Conservation (phyloP, 2,113 vertebrate species). For the Gymnocephalus cernua region DNA sequence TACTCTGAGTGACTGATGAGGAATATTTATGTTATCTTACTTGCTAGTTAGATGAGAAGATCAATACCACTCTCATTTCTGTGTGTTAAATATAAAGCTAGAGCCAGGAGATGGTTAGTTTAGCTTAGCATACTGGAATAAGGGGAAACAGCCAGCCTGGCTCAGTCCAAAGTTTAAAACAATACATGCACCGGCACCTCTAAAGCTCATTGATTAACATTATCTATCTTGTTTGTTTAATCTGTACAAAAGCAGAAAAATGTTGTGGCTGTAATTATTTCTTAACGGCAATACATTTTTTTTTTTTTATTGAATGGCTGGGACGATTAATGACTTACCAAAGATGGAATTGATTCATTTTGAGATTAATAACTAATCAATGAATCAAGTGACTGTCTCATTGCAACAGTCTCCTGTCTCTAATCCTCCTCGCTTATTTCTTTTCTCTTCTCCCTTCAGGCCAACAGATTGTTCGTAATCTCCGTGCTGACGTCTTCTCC, state of each 20-base stretch:
- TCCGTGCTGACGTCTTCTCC: constrained; percentile 90
- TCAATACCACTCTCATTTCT: background rate
- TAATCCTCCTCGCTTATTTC: background rate
- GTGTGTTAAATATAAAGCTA: background rate
- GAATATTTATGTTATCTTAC: background rate
- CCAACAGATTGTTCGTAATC: constrained; percentile 91
- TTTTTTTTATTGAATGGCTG: background rate
- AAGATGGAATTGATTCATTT: background rate
- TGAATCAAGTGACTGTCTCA: background rate
- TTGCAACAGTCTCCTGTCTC: background rate
- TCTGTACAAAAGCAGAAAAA: background rate
- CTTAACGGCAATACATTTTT: background rate
- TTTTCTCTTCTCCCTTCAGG: constrained; percentile 81
- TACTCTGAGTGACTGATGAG: background rate
- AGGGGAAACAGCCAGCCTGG: background rate
- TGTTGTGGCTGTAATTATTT: background rate
- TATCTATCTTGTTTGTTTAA: background rate
- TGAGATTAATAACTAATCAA: background rate
- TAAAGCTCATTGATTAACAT: background rate
- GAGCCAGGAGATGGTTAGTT: background rate
- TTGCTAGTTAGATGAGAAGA: background rate
- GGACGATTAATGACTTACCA: background rate
- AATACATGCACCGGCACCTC: no score
- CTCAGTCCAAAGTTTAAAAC: background rate
- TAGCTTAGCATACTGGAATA: background rate